phyloP scores from a whole-genome alignment of 2,797 vertebrate genomes.

The Melanotaenia parkinsoni region DNA sequence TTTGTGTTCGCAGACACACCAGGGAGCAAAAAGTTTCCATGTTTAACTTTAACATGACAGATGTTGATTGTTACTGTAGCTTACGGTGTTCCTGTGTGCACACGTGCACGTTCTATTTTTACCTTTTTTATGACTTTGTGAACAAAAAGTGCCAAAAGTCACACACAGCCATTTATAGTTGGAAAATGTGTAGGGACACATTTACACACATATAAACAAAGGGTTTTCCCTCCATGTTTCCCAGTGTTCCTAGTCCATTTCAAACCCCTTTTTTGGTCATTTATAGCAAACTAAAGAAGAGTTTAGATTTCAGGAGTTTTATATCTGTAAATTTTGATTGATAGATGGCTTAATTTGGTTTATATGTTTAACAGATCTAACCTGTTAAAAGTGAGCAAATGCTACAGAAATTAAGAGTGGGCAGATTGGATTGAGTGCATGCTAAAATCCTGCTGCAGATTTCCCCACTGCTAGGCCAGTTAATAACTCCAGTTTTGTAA shows the following conservation, averaged over 20 bases:
- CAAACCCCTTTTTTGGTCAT: not conserved
- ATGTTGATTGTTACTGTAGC: slow-evolving; percentile 68
- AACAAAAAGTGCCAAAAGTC: slow-evolving; percentile 49
- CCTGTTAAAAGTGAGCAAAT: slow-evolving; percentile 6
- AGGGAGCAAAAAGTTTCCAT: slow-evolving; percentile 70
- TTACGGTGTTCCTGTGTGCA: slow-evolving; percentile 26
- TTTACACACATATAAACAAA: slow-evolving; percentile 32
- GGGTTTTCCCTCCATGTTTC: slow-evolving; percentile 38
- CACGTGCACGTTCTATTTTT: slow-evolving; percentile 51
- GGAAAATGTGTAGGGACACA: slow-evolving; percentile 56
- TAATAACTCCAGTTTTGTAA: not conserved
- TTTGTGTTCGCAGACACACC: slow-evolving; percentile 17
- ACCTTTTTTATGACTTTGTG: slow-evolving; percentile 59
- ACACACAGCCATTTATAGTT: slow-evolving; percentile 40
- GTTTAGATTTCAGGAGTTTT: not conserved
- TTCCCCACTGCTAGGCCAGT: not conserved
- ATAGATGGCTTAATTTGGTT: slow-evolving; percentile 25
- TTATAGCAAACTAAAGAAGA: not conserved
- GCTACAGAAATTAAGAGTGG: slow-evolving; percentile 3
- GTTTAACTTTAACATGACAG: slow-evolving; percentile 77
- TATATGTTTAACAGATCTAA: not conserved
- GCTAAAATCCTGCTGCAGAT: not conserved
- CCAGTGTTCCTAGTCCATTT: slow-evolving; percentile 23
- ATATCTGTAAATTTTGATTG: slow-evolving; percentile 7
- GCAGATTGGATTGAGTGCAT: slow-evolving; percentile 4